Evolutionary conservation across 2,888 invertebrate genomes (phyloP).

Genomic region (Euzophera pinguis): DNA sequence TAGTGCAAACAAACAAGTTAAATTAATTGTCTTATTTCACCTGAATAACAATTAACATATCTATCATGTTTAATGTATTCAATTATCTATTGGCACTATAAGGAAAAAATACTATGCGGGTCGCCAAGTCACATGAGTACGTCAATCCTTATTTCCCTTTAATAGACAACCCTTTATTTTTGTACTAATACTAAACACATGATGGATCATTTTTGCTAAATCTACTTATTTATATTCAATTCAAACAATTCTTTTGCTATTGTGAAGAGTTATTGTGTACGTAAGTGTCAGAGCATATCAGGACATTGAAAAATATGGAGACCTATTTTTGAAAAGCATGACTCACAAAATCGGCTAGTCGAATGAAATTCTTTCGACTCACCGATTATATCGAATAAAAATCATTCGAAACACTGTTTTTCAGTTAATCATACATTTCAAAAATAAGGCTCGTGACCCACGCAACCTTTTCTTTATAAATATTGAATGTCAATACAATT

Average conservation of each 20-base stretch:
- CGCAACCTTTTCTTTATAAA: constrained; percentile 73
- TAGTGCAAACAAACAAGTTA: background rate
- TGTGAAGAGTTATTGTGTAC: background rate
- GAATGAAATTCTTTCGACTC: too few relatives aligned
- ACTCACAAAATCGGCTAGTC: too few relatives aligned
- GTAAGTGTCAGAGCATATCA: constrained; percentile 33
- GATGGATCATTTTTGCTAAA: constrained; percentile 1
- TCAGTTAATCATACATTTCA: too few relatives aligned
- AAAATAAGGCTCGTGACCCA: too few relatives aligned
- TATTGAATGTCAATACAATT: constrained; percentile 73
- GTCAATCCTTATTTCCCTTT: constrained; percentile 9
- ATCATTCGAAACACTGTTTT: constrained; percentile 7
- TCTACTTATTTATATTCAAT: background rate
- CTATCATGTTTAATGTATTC: background rate
- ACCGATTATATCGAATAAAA: too few relatives aligned
- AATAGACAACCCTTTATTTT: constrained; percentile 8
- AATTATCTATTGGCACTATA: background rate
- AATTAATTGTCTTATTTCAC: constrained; percentile 6
- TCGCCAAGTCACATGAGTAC: background rate
- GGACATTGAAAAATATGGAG: constrained; percentile 8
- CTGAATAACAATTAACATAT: constrained; percentile 4
- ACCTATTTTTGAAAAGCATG: too few relatives aligned
- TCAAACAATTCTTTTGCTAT: background rate
- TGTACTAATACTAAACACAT: background rate
- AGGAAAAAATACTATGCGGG: constrained; percentile 1